Percentiles rank a stretch among this genome's conserved stretches.
Evolutionary conservation across 30 jellyfish, hydroid and myxozoan species (phyloP).

Genomic region (Pelagia noctiluca): DNA sequence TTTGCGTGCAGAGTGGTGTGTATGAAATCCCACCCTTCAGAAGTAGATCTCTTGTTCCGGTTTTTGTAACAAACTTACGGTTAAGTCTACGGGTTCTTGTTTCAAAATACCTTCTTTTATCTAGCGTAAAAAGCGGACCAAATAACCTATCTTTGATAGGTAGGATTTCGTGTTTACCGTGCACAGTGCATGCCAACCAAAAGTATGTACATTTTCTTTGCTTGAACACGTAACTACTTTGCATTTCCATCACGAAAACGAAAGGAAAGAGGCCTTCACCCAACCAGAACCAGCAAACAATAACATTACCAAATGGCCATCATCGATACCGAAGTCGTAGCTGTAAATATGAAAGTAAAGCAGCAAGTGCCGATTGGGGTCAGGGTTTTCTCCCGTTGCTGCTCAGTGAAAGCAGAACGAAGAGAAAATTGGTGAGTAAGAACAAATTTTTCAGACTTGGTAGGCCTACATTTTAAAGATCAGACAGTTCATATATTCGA

Average conservation of each 20-base stretch:
- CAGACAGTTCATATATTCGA: neutral
- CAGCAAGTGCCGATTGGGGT: constrained; percentile 59
- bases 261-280: neutral
- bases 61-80: too few relatives aligned
- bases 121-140: too few relatives aligned
- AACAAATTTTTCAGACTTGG: neutral
- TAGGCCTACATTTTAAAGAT: neutral
- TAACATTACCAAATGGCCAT: neutral
- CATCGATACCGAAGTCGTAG: too few relatives aligned
- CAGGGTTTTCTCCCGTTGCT: constrained; percentile 36
- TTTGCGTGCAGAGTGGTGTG: too few relatives aligned
- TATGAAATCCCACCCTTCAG: too few relatives aligned
- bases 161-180: too few relatives aligned
- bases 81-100: too few relatives aligned
- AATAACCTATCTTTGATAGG: too few relatives aligned
- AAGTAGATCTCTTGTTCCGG: too few relatives aligned
- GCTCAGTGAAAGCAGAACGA: neutral
- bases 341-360: constrained; percentile 12
- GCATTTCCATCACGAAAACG: neutral
- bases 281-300: neutral
- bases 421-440: constrained; percentile 54
- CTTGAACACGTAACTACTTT: neutral
- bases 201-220: neutral
- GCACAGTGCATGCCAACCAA: neutral
- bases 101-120: too few relatives aligned